Conservation (phyloP, 2,797 vertebrate genomes). For the Gephyroberyx darwinii region DNA sequence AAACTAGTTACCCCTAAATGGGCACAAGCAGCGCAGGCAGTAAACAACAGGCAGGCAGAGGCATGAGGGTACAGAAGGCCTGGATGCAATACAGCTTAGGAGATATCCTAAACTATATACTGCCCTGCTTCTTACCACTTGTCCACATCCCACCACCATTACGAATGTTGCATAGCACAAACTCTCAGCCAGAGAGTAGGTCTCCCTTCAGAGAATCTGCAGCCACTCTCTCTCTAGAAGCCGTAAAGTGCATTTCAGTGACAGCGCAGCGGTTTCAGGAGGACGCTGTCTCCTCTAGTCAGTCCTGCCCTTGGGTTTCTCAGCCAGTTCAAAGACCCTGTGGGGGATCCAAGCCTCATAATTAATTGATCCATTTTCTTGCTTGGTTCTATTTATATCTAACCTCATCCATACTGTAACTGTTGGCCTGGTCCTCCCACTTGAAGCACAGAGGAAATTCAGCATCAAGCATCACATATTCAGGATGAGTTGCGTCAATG, state of each 20-base stretch:
- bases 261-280: conserved; percentile 36
- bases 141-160: conserved; percentile 3
- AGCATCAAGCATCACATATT: conserved; percentile 5
- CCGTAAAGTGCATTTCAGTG: conserved; percentile 40
- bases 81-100: not conserved
- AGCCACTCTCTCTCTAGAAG: not conserved
- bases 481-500: conserved; percentile 33
- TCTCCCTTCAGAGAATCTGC: conserved; percentile 24
- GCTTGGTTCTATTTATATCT: conserved; percentile 63
- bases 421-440: conserved; percentile 3
- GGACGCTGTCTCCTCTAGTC: conserved; percentile 34
- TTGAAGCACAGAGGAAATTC: conserved; percentile 3
- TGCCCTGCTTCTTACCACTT: conserved; percentile 10
- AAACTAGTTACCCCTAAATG: too few species aligned
- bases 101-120: not conserved
- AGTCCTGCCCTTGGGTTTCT: conserved; percentile 37
- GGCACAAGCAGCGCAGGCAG: too few species aligned
- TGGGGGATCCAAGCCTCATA: conserved; percentile 55
- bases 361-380: conserved; percentile 61
- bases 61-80: too few species aligned
- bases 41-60: too few species aligned
- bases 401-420: conserved; percentile 14
- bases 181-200: conserved; percentile 11
- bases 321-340: conserved; percentile 48
- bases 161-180: not conserved